A percentile compares a stretch with the other conserved stretches of the same genome.
Conservation (phyloP, 2,888 invertebrate genomes). For the Helleia helle region DNA sequence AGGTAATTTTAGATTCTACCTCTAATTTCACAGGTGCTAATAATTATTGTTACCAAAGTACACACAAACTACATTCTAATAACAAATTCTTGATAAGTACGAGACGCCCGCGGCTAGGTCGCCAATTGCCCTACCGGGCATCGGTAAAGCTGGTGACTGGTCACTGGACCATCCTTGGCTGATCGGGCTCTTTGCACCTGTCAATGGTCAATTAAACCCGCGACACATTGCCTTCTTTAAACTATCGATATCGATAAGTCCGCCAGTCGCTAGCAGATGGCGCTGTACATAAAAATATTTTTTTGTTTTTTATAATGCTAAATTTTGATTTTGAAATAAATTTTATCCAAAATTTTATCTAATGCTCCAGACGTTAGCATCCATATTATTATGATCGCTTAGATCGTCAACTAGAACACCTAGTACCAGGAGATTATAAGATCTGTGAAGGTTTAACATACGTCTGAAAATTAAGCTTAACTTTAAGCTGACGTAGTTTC, state of each 20-base stretch:
- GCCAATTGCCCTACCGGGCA: slow-evolving; percentile 44
- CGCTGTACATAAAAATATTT: slow-evolving; percentile 26
- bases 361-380: slow-evolving; percentile 14
- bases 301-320: background rate
- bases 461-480: background rate
- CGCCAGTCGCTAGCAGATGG: slow-evolving; percentile 59
- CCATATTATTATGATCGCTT: slow-evolving; percentile 35
- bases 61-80: slow-evolving; percentile 54
- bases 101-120: slow-evolving; percentile 29
- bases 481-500: no score
- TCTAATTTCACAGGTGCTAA: no score
- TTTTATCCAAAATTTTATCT: slow-evolving; percentile 11
- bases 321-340: background rate
- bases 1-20: no score
- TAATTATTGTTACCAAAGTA: no score
- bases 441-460: slow-evolving; percentile 25
- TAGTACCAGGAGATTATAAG: slow-evolving; percentile 49
- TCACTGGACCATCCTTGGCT: slow-evolving; percentile 67
- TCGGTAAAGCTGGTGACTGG: slow-evolving; percentile 42
- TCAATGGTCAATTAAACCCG: slow-evolving; percentile 59
- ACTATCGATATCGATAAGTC: slow-evolving; percentile 24
- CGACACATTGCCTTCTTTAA: slow-evolving; percentile 46
- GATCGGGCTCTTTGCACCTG: slow-evolving; percentile 51
- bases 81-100: slow-evolving; percentile 54
- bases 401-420: slow-evolving; percentile 72